Evolutionary conservation across 2,888 invertebrate genomes (phyloP).

Genomic region (Bhutanitis thaidina): DNA sequence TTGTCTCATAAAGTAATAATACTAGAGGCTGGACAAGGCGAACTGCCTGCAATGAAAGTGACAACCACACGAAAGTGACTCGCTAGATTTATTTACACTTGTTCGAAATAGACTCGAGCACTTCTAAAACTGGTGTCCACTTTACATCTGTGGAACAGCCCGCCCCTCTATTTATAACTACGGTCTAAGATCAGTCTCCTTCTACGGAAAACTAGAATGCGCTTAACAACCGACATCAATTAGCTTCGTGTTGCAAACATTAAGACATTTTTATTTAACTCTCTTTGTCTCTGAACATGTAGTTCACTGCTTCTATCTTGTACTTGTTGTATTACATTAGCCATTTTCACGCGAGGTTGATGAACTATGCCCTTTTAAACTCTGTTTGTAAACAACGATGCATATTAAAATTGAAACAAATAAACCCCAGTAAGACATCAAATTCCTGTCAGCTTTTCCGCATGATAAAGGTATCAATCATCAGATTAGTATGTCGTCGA

Average conservation of each 20-base stretch:
- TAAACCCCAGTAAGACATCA: conserved; percentile 18
- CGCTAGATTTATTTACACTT: conserved; percentile 74
- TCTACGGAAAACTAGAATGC: conserved; percentile 68
- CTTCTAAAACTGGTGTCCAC: conserved; percentile 73
- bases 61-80: conserved; percentile 69
- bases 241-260: conserved; percentile 53
- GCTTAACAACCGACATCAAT: conserved; percentile 48
- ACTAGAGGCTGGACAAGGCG: conserved; percentile 32
- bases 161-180: conserved; percentile 67
- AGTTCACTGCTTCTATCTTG: conserved; percentile 38
- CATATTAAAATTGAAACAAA: conserved; percentile 34
- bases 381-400: conserved; percentile 54
- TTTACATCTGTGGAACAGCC: conserved; percentile 58
- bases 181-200: conserved; percentile 62
- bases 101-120: conserved; percentile 68
- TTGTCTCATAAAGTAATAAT: conserved; percentile 12
- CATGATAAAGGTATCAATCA: conserved; percentile 16
- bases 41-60: conserved; percentile 60
- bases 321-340: conserved; percentile 39
- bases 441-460: background rate
- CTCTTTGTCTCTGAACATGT: conserved; percentile 47
- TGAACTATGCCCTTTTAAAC: conserved; percentile 47
- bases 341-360: conserved; percentile 50
- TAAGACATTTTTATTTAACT: conserved; percentile 55
- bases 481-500: conserved; percentile 27